Evolutionary conservation across 2,888 invertebrate genomes (phyloP).

Genomic region (Bombyx huttoni): DNA sequence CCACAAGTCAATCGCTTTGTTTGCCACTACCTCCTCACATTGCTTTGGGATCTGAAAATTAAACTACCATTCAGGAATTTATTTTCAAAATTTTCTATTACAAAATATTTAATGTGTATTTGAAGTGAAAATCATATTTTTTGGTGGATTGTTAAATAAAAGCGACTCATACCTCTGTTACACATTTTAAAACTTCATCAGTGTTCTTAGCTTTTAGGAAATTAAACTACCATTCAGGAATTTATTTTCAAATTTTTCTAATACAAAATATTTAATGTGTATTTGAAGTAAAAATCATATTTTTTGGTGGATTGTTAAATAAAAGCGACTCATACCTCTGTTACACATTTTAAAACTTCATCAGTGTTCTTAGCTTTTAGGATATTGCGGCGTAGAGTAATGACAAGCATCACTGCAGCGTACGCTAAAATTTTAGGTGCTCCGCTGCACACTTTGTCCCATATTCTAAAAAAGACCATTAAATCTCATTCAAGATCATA

Average conservation of each 20-base stretch:
- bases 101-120: background rate
- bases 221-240: constrained; percentile 4
- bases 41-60: constrained; percentile 80
- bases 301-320: background rate
- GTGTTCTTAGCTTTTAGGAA: constrained; percentile 69
- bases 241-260: background rate
- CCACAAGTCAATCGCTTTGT: constrained; percentile 89
- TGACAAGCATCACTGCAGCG: constrained; percentile 81
- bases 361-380: constrained; percentile 74
- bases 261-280: constrained; percentile 2
- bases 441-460: constrained; percentile 91
- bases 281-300: too few relatives aligned
- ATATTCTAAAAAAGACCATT: constrained; percentile 74
- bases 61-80: constrained; percentile 4
- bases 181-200: constrained; percentile 75
- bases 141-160: background rate
- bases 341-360: constrained; percentile 76
- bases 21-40: constrained; percentile 85
- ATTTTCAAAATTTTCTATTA: constrained; percentile 2
- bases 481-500: background rate
- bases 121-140: background rate
- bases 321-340: constrained; percentile 48
- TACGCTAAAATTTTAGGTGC: constrained; percentile 86
- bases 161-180: constrained; percentile 65
- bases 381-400: constrained; percentile 78